These are phyloP conservation scores for Tamandua tetradactyla DNA, from an alignment of 2,797 vertebrate species.

Conservation along the genomic window DNA sequence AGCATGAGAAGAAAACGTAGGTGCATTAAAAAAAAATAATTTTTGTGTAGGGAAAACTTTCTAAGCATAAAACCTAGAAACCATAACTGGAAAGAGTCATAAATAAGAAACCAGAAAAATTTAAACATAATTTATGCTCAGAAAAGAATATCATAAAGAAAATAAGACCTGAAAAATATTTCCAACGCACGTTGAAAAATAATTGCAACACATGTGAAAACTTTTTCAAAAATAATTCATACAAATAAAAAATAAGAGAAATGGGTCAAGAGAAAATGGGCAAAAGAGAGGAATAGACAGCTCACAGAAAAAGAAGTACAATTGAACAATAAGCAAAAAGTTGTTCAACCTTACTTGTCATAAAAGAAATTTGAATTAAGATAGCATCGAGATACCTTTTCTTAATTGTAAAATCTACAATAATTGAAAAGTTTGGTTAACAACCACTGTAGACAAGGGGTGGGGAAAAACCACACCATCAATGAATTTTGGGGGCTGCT, in stretches of 20 bases:
- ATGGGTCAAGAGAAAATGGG: not conserved
- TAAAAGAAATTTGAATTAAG: not conserved
- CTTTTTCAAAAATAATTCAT: not conserved
- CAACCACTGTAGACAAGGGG: not conserved
- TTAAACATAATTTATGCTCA: not conserved
- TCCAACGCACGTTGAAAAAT: not conserved
- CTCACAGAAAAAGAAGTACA: not conserved
- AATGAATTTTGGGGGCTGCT: not conserved
- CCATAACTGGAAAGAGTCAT: not conserved
- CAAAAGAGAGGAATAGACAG: not conserved
- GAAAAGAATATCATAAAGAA: not conserved
- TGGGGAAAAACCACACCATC: not conserved
- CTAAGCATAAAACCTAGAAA: not conserved
- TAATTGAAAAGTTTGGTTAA: not conserved
- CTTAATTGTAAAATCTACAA: not conserved
- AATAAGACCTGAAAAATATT: not conserved
- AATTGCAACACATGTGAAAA: too few species aligned
- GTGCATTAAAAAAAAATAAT: not conserved
- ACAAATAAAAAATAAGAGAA: not conserved
- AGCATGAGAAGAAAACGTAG: not conserved
- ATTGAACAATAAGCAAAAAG: not conserved
- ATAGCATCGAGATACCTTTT: not conserved
- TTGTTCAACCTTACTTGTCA: not conserved
- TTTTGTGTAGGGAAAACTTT: not conserved
- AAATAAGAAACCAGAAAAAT: not conserved